These are phyloP conservation scores for Corythornis vintsioides DNA, from an alignment of 2,113 vertebrate species.

Conservation along the genomic window DNA sequence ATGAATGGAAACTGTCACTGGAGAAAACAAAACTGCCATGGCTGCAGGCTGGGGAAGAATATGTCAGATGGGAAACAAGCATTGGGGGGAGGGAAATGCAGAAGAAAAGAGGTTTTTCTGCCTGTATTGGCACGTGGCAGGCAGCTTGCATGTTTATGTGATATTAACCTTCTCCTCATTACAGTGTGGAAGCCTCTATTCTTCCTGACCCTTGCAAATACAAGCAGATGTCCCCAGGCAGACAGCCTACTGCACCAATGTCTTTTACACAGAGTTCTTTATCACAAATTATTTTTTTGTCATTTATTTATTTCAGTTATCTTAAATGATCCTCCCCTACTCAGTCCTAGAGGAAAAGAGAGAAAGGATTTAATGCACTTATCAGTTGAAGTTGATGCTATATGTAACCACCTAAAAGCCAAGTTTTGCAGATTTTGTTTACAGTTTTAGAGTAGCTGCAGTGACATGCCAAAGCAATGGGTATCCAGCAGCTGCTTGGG, in stretches of 20 bases:
- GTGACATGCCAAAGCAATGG: not conserved
- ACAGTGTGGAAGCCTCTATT: not conserved
- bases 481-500: not conserved
- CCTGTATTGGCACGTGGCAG: not conserved
- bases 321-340: not conserved
- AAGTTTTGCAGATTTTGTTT: conserved; percentile 21
- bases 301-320: not conserved
- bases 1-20: not conserved
- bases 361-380: not conserved
- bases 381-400: not conserved
- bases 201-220: not conserved
- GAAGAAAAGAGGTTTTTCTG: not conserved
- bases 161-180: not conserved
- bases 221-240: conserved; percentile 13
- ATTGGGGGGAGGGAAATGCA: not conserved
- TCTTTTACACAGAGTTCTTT: not conserved
- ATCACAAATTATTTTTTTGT: not conserved
- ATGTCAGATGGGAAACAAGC: not conserved
- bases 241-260: not conserved
- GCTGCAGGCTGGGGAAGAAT: not conserved
- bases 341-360: not conserved
- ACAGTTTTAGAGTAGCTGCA: not conserved
- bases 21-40: not conserved
- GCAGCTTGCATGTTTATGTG: not conserved
- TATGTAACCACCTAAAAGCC: not conserved